Conservation (phyloP, 2,797 vertebrate species). For the Perodicticus potto region DNA sequence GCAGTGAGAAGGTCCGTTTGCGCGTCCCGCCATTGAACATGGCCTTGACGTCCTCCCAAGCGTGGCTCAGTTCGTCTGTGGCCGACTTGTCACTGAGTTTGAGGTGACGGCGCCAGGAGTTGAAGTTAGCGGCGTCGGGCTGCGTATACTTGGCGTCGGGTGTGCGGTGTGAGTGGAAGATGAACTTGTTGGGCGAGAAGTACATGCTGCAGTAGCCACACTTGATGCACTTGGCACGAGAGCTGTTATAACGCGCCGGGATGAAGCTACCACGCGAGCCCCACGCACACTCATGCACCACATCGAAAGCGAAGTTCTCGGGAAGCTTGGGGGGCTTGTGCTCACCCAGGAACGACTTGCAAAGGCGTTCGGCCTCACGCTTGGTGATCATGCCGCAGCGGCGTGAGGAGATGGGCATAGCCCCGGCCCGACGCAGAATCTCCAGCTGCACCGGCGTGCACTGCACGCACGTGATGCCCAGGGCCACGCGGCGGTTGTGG, state of each 20-base stretch:
- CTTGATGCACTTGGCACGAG: slow-evolving; percentile 95
- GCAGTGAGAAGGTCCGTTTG: slow-evolving; percentile 95
- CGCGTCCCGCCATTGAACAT: slow-evolving; percentile 98
- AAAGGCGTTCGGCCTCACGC: slow-evolving; percentile 94
- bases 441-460: slow-evolving; percentile 96
- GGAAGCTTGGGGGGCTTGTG: slow-evolving; percentile 94
- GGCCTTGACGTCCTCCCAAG: slow-evolving; percentile 99
- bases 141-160: slow-evolving; percentile 95
- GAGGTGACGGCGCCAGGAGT: slow-evolving; percentile 95
- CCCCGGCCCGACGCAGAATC: slow-evolving; percentile 94
- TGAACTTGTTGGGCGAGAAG: slow-evolving; percentile 96
- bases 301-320: slow-evolving; percentile 95
- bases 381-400: slow-evolving; percentile 97
- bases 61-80: slow-evolving; percentile 93
- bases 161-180: slow-evolving; percentile 95
- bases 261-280: slow-evolving; percentile 95
- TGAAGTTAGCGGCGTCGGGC: slow-evolving; percentile 96
- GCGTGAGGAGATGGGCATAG: slow-evolving; percentile 95
- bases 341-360: slow-evolving; percentile 95
- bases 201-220: slow-evolving; percentile 96
- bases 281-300: slow-evolving; percentile 95
- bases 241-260: slow-evolving; percentile 95
- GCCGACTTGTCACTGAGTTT: slow-evolving; percentile 93
- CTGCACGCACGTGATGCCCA: slow-evolving; percentile 96
- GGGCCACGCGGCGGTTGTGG: slow-evolving; percentile 94